Conservation (phyloP, 2,888 invertebrate genomes). For the Cheilosia soror region DNA sequence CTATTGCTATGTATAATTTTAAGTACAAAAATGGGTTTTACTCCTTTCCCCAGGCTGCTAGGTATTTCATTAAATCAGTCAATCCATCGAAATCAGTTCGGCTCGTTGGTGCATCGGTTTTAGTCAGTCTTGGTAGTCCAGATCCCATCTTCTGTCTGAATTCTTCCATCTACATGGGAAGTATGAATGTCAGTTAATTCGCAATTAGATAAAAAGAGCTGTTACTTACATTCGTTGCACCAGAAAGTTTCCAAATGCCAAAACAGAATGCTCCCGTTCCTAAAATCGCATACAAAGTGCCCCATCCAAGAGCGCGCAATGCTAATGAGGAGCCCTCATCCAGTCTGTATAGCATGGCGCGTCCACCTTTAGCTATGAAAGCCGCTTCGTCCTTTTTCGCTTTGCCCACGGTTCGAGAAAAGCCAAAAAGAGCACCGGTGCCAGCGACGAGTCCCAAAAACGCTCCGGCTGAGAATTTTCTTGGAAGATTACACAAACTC, state of each 20-base stretch:
- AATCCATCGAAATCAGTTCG: slow-evolving; percentile 94
- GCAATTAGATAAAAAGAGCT: neutral
- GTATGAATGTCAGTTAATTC: neutral
- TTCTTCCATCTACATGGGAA: slow-evolving; percentile 88
- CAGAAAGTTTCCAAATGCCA: slow-evolving; percentile 94
- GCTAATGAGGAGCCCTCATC: slow-evolving; percentile 93
- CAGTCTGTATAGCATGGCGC: slow-evolving; percentile 86
- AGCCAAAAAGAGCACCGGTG: slow-evolving; percentile 91
- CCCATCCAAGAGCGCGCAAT: slow-evolving; percentile 93
- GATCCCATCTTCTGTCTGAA: slow-evolving; percentile 92
- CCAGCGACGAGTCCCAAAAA: slow-evolving; percentile 85
- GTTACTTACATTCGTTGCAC: slow-evolving; percentile 90
- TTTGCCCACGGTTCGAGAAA: slow-evolving; percentile 90
- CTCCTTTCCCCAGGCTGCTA: slow-evolving; percentile 85
- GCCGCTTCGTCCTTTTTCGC: slow-evolving; percentile 92
- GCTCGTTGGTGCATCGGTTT: slow-evolving; percentile 90
- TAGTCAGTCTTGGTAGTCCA: slow-evolving; percentile 90
- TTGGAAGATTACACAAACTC: neutral
- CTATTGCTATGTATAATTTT: slow-evolving; percentile 19
- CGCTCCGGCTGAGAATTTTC: slow-evolving; percentile 79
- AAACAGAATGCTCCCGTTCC: slow-evolving; percentile 93
- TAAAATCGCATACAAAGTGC: slow-evolving; percentile 93
- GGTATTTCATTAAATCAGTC: slow-evolving; percentile 92
- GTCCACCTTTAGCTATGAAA: slow-evolving; percentile 90
- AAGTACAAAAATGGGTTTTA: slow-evolving; percentile 62